Evolutionary conservation across 2,113 vertebrate genomes (phyloP), one percentile per base, ranked within the genome.

Genomic region (Poicephalus gulielmi): DNA sequence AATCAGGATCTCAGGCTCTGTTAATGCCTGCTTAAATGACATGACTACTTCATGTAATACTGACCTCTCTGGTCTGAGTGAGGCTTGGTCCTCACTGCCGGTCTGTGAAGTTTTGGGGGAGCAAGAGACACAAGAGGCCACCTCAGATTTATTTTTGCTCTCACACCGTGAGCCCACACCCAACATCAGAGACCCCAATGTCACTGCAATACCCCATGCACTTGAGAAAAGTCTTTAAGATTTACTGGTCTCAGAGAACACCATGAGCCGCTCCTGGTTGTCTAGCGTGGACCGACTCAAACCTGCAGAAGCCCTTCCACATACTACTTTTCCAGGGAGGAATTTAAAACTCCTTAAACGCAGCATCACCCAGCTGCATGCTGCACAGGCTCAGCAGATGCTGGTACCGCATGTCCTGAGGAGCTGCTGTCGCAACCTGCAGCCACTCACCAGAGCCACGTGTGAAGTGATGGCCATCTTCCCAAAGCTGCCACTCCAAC

Each of bases 201-300:
- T 77, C 33, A 74, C 3, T 2, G 18, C 16, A 43, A 79, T 37
- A 46, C 44, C n/a, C 25, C 53, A 27, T 1, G 1, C 1, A 1
- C 28, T 50, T 74, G 19, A 66, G 39, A 30, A 17, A 81, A 49
- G 19, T 6, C 53, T 67, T 25, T 63, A 31, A 83, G 44, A 69
- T 66, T 70, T 80, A 11, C 10, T 12, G 2, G 6, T 67, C 64
- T 93, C 5, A 1, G 37, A 78, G 28, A 68, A 86, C 0, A 1
- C 47, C n/a, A 22, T 37, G 59, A 83, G 11, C 12, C 17, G 23
- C 63, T 66, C 59, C 22, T 25, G 33, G 30, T 0, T 79, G 57
- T 62, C 55, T 44, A 60, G 70, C 1, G 79, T 77, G 33, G 47
- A 52, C 47, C 1, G 1, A 73, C 60, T 33, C 39, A 83, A 82